phyloP scores from a whole-genome alignment of 2,888 invertebrate species.

The Tryphoninae sp. region DNA sequence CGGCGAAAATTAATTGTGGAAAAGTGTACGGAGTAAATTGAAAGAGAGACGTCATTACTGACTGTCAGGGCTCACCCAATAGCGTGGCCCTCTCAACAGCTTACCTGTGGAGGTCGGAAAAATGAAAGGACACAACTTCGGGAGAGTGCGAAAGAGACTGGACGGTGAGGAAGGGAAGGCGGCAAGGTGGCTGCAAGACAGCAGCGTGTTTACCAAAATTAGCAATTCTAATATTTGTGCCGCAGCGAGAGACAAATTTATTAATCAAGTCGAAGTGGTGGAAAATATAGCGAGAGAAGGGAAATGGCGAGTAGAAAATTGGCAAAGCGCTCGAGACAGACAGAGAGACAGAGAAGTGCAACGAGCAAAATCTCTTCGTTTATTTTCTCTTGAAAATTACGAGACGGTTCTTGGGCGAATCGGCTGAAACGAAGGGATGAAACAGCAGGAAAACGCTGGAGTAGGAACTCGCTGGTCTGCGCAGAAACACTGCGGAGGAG shows the following conservation, averaged over 20 bases:
- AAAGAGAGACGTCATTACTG: constrained; percentile 39
- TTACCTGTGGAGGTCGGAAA: constrained; percentile 25
- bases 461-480: constrained; percentile 34
- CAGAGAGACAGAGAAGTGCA: constrained; percentile 36
- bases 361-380: constrained; percentile 61
- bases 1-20: constrained; percentile 70
- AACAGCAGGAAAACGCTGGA: constrained; percentile 29
- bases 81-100: constrained; percentile 1
- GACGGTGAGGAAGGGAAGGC: neutral
- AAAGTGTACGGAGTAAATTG: constrained; percentile 49
- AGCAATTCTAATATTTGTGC: constrained; percentile 75
- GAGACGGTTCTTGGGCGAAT: constrained; percentile 44
- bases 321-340: constrained; percentile 18
- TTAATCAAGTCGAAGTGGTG: constrained; percentile 72
- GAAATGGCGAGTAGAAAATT: constrained; percentile 51
- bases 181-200: constrained; percentile 30
- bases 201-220: constrained; percentile 72
- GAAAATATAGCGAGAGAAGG: constrained; percentile 52
- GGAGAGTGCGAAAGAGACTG: constrained; percentile 27
- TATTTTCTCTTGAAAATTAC: constrained; percentile 58
- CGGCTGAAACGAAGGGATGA: constrained; percentile 52
- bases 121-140: constrained; percentile 38
- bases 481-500: constrained; percentile 52
- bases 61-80: constrained; percentile 39
- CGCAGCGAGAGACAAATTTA: constrained; percentile 71